Percentiles rank a stretch among this genome's conserved stretches.
Evolutionary conservation across 53 echinoderm and acorn worm species (phyloP).

Genomic region (Antedon mediterranea): DNA sequence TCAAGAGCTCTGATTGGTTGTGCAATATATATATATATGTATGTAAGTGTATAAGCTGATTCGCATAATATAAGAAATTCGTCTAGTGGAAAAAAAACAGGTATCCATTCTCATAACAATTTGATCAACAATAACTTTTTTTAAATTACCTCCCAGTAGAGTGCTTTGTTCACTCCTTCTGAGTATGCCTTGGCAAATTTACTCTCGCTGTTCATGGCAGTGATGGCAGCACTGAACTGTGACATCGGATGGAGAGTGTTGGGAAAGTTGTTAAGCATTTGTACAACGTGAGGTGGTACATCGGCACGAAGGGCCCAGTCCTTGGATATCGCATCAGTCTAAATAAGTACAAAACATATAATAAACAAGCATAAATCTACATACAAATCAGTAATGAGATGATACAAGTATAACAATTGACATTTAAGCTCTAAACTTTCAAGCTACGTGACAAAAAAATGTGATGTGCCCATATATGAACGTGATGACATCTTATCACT

Average conservation of each 20-base stretch:
- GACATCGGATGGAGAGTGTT: constrained; percentile 90
- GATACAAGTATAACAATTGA: too few relatives aligned
- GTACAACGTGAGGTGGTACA: constrained; percentile 68
- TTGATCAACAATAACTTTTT: not conserved
- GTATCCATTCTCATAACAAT: not conserved
- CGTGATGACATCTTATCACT: too few relatives aligned
- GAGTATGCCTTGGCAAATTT: constrained; percentile 85
- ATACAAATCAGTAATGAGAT: too few relatives aligned
- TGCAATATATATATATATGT: too few relatives aligned
- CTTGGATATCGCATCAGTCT: constrained; percentile 66
- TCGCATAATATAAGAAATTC: too few relatives aligned
- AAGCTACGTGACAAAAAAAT: too few relatives aligned
- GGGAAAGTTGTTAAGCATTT: constrained; percentile 98
- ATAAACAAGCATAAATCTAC: too few relatives aligned
- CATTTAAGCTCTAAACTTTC: too few relatives aligned
- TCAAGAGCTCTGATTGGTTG: too few relatives aligned
- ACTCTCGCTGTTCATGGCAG: constrained; percentile 92
- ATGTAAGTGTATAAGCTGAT: too few relatives aligned
- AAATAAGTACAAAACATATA: not conserved
- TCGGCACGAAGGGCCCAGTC: constrained; percentile 83
- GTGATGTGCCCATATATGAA: too few relatives aligned
- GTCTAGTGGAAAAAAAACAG: not conserved
- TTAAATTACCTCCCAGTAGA: constrained; percentile 76
- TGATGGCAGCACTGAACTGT: constrained; percentile 96
- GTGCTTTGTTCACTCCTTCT: constrained; percentile 56